Percentiles rank a stretch among this genome's conserved stretches.
These are phyloP conservation scores for Scolopax rusticola DNA, from an alignment of 2,797 vertebrate genomes.

Conservation along the genomic window DNA sequence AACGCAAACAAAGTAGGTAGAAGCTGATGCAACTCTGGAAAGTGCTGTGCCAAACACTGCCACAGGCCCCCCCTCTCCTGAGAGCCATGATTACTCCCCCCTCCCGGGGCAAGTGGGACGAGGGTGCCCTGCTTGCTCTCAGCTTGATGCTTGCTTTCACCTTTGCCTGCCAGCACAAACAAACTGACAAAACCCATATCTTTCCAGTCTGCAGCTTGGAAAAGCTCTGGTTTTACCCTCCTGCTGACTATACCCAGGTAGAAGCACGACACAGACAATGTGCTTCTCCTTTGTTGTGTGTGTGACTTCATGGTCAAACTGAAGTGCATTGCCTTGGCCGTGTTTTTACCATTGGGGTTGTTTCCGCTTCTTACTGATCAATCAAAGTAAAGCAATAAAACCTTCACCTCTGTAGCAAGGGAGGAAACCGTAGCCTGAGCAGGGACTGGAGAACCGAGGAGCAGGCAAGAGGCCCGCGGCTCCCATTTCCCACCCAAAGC, in stretches of 20 bases:
- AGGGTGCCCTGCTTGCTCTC: slow-evolving; percentile 9
- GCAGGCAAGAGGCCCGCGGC: neutral
- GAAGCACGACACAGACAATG: neutral
- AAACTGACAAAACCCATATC: neutral
- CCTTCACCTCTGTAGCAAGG: neutral
- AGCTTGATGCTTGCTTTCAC: neutral
- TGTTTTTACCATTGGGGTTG: neutral
- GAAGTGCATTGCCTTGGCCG: neutral
- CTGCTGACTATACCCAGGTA: fast-evolving
- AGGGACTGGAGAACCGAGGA: neutral
- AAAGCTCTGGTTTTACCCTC: neutral
- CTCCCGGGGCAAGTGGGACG: neutral
- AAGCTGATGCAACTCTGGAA: slow-evolving; percentile 75
- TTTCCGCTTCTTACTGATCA: neutral
- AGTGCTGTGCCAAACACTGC: slow-evolving; percentile 1
- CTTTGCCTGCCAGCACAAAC: neutral
- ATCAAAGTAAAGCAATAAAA: slow-evolving; percentile 58
- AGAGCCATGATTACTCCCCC: neutral
- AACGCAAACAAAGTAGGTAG: slow-evolving; percentile 29
- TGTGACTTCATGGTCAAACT: neutral
- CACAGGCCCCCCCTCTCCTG: neutral
- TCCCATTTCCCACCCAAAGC: neutral
- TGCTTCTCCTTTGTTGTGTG: neutral
- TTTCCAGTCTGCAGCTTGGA: fast-evolving
- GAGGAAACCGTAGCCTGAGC: neutral